These are phyloP conservation scores for Lynx canadensis DNA, from an alignment of 2,113 vertebrate species.

Conservation along the genomic window DNA sequence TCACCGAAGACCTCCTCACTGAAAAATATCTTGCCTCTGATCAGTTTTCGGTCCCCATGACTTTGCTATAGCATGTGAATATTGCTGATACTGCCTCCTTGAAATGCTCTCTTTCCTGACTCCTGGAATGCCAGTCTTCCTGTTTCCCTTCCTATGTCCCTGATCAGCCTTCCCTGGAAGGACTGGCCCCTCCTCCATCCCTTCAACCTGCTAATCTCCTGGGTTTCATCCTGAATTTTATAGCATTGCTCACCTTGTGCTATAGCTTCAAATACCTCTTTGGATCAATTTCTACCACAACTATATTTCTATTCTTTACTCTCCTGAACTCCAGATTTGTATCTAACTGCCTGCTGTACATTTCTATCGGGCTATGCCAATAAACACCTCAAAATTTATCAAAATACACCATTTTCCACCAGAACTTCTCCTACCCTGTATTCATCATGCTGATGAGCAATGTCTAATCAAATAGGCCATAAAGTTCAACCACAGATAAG, in stretches of 20 bases:
- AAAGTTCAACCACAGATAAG: not conserved
- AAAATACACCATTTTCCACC: not conserved
- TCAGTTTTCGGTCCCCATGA: not conserved
- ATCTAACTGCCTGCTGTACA: not conserved
- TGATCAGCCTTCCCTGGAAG: not conserved
- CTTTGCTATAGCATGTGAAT: not conserved
- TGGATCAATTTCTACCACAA: not conserved
- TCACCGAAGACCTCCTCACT: not conserved
- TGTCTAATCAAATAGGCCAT: not conserved
- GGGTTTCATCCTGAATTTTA: not conserved
- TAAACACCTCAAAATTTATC: not conserved
- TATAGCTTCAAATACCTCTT: not conserved
- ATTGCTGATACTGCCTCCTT: not conserved
- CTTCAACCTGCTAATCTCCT: not conserved
- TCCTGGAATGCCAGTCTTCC: not conserved
- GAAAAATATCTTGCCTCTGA: not conserved
- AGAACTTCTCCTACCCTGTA: not conserved
- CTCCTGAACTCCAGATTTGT: not conserved
- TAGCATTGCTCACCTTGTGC: not conserved
- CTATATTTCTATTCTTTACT: not conserved
- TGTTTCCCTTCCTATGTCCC: not conserved
- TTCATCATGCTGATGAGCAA: not conserved
- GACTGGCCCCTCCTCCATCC: not conserved
- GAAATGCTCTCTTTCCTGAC: not conserved
- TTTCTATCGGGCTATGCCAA: not conserved